phyloP scores from a whole-genome alignment of 2,113 vertebrate species.

The Sander lucioperca region DNA sequence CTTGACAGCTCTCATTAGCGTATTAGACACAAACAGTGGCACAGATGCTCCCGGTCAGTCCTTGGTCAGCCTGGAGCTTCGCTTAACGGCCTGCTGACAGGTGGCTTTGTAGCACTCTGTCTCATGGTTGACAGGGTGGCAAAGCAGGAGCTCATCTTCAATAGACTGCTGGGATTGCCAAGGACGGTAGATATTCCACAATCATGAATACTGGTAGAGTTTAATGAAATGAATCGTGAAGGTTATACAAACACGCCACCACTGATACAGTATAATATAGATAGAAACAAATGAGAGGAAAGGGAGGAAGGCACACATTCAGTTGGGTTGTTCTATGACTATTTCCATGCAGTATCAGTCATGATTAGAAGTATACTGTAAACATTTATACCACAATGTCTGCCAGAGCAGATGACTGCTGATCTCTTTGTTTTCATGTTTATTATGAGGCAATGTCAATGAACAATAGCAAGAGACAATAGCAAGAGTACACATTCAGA shows the following conservation, averaged over 20 bases:
- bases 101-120: slow-evolving; percentile 81
- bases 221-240: slow-evolving; percentile 27
- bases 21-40: slow-evolving; percentile 81
- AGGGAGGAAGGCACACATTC: slow-evolving; percentile 1
- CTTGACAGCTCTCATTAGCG: slow-evolving; percentile 84
- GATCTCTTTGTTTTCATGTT: background rate
- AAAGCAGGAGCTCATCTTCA: slow-evolving; percentile 71
- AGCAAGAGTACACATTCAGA: background rate
- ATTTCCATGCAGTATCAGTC: background rate
- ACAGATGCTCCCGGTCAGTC: slow-evolving; percentile 82
- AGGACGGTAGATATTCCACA: slow-evolving; percentile 60
- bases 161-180: slow-evolving; percentile 68
- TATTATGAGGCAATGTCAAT: background rate
- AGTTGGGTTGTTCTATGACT: background rate
- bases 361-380: background rate
- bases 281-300: background rate
- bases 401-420: background rate
- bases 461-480: background rate
- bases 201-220: slow-evolving; percentile 17
- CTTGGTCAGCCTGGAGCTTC: slow-evolving; percentile 72
- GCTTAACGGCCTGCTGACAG: slow-evolving; percentile 77
- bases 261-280: background rate
- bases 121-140: slow-evolving; percentile 78
- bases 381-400: background rate
- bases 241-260: slow-evolving; percentile 26